Conservation (phyloP, 2,113 vertebrate species). For the Sterrhoptilus dennistouni region DNA sequence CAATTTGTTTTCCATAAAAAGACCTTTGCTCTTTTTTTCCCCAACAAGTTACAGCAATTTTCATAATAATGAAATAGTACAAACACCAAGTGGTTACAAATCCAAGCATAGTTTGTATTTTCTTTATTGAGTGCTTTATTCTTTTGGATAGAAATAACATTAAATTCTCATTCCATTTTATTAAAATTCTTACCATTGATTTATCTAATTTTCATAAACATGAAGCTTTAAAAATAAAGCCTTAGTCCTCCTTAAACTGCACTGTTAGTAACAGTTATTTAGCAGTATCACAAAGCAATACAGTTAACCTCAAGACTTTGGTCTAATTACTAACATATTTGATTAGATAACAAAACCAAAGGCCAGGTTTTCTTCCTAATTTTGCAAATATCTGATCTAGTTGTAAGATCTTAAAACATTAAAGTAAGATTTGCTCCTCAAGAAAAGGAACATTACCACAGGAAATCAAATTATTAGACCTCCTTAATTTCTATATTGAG, state of each 20-base stretch:
- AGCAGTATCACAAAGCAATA: neutral
- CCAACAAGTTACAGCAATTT: neutral
- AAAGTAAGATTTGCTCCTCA: neutral
- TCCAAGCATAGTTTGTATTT: constrained; percentile 20
- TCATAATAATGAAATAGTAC: neutral
- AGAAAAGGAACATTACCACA: neutral
- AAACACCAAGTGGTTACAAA: constrained; percentile 46
- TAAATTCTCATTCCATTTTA: constrained; percentile 27
- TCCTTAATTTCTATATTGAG: neutral
- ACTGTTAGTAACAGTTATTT: neutral
- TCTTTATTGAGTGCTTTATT: constrained; percentile 56
- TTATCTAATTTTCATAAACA: neutral
- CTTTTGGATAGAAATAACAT: constrained; percentile 43
- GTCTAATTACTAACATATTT: neutral
- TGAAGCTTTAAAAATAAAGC: neutral
- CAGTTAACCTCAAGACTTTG: neutral
- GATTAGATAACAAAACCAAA: neutral
- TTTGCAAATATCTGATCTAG: neutral
- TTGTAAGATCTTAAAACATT: neutral
- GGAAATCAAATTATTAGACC: neutral
- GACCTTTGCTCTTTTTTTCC: neutral
- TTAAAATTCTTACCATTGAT: constrained; percentile 15
- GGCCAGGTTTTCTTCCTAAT: neutral
- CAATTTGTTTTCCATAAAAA: neutral
- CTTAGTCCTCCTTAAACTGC: neutral